phyloP scores from a whole-genome alignment of 2,888 invertebrate genomes.

The Lordiphosa andalusiaca region DNA sequence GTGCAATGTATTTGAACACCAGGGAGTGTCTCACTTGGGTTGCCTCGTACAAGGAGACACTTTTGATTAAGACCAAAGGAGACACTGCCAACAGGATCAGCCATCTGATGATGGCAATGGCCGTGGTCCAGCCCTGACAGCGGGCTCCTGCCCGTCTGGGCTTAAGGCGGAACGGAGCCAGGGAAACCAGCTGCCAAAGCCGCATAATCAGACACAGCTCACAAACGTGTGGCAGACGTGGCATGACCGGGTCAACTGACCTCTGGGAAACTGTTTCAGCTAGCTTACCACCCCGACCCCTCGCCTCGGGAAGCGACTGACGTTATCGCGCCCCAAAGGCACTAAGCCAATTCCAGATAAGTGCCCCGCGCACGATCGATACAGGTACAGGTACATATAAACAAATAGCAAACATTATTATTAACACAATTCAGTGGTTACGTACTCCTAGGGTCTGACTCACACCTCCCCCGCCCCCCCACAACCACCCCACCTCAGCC shows the following conservation, averaged over 20 bases:
- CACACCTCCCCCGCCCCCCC: slow-evolving; percentile 7
- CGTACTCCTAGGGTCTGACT: slow-evolving; percentile 19
- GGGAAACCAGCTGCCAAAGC: slow-evolving; percentile 54
- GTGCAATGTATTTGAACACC: slow-evolving; percentile 51
- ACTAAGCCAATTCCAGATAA: slow-evolving; percentile 66
- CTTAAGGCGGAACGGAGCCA: slow-evolving; percentile 55
- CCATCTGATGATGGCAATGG: slow-evolving; percentile 33
- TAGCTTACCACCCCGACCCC: background rate
- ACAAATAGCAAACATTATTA: slow-evolving; percentile 48
- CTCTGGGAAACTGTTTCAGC: background rate
- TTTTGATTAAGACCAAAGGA: slow-evolving; percentile 51
- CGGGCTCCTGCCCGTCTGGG: slow-evolving; percentile 15
- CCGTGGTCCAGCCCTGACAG: slow-evolving; percentile 29
- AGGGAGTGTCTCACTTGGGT: slow-evolving; percentile 57
- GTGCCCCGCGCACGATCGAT: slow-evolving; percentile 31
- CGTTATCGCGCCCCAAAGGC: slow-evolving; percentile 53
- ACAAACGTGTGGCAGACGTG: slow-evolving; percentile 54
- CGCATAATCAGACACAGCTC: slow-evolving; percentile 51
- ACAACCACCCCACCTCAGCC: too few species aligned
- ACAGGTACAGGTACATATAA: slow-evolving; percentile 30
- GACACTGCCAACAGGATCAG: slow-evolving; percentile 38
- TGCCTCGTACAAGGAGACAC: slow-evolving; percentile 46
- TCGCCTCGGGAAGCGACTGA: too few species aligned
- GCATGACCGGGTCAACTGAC: slow-evolving; percentile 51
- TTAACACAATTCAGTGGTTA: slow-evolving; percentile 34